A percentile compares a stretch with the other conserved stretches of the same genome.
phyloP scores from a whole-genome alignment of 1,140 invertebrate species.

The Mesaphorura yosii region DNA sequence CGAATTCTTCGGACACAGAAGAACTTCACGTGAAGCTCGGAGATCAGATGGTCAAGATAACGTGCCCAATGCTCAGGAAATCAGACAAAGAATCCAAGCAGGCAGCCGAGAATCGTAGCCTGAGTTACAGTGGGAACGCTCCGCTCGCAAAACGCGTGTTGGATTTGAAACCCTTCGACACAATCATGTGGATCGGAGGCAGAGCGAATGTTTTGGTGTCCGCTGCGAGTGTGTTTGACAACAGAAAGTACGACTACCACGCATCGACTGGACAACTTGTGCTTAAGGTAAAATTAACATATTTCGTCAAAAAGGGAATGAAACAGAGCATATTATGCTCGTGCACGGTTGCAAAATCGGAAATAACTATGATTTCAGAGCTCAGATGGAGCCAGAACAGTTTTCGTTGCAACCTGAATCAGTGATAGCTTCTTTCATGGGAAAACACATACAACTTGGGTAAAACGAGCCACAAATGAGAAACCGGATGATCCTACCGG shows the following conservation, averaged over 20 bases:
- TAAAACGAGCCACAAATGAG: no score
- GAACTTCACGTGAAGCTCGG: not conserved
- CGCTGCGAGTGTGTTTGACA: constrained; percentile 6
- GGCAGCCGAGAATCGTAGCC: constrained; percentile 1
- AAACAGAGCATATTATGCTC: no score
- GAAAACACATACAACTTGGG: no score
- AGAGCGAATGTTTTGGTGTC: constrained; percentile 7
- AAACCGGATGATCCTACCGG: no score
- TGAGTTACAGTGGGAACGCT: not conserved
- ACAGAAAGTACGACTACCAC: constrained; percentile 10
- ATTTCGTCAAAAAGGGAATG: constrained; percentile 8
- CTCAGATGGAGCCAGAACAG: no score
- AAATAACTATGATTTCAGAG: no score
- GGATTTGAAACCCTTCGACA: no score
- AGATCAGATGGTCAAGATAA: not conserved
- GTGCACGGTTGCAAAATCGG: no score
- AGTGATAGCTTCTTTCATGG: no score
- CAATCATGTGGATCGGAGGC: constrained; percentile 14
- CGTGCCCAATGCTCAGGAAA: not conserved
- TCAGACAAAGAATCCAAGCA: not conserved
- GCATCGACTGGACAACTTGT: constrained; percentile 11
- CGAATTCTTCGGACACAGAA: not conserved
- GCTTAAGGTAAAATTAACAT: constrained; percentile 8
- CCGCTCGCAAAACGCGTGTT: no score
- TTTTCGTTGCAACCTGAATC: no score